Base-by-base conservation (phyloP, 1,140 invertebrate species). In the Meloidogyne chitwoodi region DNA sequence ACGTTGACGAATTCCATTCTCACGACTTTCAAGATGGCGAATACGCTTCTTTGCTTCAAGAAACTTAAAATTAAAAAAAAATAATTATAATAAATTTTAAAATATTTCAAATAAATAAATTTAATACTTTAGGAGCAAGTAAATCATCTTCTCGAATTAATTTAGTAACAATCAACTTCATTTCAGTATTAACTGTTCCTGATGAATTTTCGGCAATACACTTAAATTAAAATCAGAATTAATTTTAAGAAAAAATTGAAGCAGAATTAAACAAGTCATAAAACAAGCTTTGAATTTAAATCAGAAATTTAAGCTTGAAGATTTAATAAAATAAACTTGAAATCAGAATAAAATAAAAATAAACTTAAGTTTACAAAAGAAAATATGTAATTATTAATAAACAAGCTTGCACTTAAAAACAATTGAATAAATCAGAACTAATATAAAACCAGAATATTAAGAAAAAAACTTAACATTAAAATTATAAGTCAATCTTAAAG, bases 91-190 rank as follows among this genome's bases (percentile, higher is more conserved):
- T 3, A 72, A 27, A 34, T 5, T 29, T 44, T 61, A 29, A 4
- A 48, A 63, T 26, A 10, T 27, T 44, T 6, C 24, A 34, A 44
- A 22, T 38, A 29, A 71, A 19, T 61, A n/a, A n/a, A 24, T 14
- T 22, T 27, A 34, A 24, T 61, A 64, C 71, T 34, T 80, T 81
- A 14, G 78, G 82, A 2, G 69, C 26, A 22, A 74, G 38, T 31
- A 48, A 75, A 64, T 83, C 75, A 16, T 83, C 75, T 12, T 77
- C 63, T 5, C 61, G 16, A 16, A 78, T 69, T 62, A 75, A 76
- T 44, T 68, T 74, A 63, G 74, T 69, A 56, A 85, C 78, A 56
- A 81, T 74, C 41, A 85, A 65, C 67, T 81, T 72, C 79, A 85
- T 86, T 19, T 75, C 65, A 5, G 74, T 71, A 16, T 34, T 29